Evolutionary conservation across 2,113 vertebrate species (phyloP).

Genomic region (Aramus guarauna): DNA sequence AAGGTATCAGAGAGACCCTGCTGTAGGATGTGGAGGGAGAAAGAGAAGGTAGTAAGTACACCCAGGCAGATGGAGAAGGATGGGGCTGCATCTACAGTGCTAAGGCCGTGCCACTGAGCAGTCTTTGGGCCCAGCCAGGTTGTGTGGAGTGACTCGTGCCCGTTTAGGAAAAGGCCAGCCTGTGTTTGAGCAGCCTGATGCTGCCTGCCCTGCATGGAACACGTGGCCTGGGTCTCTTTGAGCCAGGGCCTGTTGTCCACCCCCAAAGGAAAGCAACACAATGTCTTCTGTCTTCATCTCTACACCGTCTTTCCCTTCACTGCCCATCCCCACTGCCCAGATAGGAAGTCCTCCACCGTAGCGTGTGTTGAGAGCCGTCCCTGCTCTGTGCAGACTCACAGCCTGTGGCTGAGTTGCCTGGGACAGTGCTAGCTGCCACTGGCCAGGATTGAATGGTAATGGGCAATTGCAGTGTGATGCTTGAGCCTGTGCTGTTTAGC

Average conservation of each 20-base stretch:
- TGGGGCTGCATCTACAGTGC: neutral
- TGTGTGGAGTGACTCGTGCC: neutral
- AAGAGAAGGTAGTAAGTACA: neutral
- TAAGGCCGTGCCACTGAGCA: neutral
- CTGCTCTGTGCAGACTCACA: neutral
- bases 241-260: neutral
- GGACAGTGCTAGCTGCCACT: neutral
- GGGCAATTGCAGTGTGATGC: neutral
- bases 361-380: neutral
- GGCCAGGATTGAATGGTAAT: neutral
- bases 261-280: neutral
- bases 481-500: neutral
- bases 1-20: neutral
- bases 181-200: rapidly evolving
- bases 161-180: neutral
- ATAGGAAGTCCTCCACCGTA: neutral
- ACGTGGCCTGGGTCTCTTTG: neutral
- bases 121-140: neutral
- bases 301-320: neutral
- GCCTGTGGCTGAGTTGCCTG: neutral
- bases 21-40: neutral
- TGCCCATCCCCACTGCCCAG: neutral
- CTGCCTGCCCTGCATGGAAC: too few species aligned
- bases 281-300: neutral
- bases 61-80: too few species aligned